Percentiles rank a stretch among this genome's conserved stretches.
phyloP scores from a whole-genome alignment of 2,888 invertebrate species.

The Volucella inanis region DNA sequence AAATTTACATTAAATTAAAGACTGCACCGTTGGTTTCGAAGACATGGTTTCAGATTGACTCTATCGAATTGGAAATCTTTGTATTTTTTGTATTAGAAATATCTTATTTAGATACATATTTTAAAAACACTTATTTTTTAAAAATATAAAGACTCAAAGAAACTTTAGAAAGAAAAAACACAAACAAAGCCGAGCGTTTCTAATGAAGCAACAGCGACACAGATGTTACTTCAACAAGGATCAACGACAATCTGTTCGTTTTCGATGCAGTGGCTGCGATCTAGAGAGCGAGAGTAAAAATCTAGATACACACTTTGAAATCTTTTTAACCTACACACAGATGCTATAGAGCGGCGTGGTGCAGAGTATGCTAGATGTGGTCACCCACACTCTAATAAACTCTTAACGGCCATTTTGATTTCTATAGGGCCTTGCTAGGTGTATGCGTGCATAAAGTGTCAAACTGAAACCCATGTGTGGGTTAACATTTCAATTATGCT shows the following conservation, averaged over 20 bases:
- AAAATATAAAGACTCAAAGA: not conserved
- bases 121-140: conserved; percentile 68
- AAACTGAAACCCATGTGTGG: conserved; percentile 11
- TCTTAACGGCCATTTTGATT: conserved; percentile 82
- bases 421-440: conserved; percentile 62
- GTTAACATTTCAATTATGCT: conserved; percentile 74
- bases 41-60: conserved; percentile 23
- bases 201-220: conserved; percentile 50
- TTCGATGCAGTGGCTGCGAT: conserved; percentile 67
- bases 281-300: conserved; percentile 70
- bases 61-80: conserved; percentile 41
- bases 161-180: conserved; percentile 8
- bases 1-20: conserved; percentile 4
- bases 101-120: conserved; percentile 77
- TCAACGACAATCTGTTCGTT: conserved; percentile 76
- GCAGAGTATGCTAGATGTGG: not conserved
- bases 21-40: conserved; percentile 25
- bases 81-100: conserved; percentile 74
- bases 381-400: conserved; percentile 14
- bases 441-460: not conserved
- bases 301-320: conserved; percentile 56
- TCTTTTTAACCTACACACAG: conserved; percentile 35
- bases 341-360: not conserved
- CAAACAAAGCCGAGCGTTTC: conserved; percentile 34
- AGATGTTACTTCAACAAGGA: conserved; percentile 73